A percentile compares a stretch with the other conserved stretches of the same genome.
phyloP scores from a whole-genome alignment of 1,140 invertebrate species.

The Eueides isabella region DNA sequence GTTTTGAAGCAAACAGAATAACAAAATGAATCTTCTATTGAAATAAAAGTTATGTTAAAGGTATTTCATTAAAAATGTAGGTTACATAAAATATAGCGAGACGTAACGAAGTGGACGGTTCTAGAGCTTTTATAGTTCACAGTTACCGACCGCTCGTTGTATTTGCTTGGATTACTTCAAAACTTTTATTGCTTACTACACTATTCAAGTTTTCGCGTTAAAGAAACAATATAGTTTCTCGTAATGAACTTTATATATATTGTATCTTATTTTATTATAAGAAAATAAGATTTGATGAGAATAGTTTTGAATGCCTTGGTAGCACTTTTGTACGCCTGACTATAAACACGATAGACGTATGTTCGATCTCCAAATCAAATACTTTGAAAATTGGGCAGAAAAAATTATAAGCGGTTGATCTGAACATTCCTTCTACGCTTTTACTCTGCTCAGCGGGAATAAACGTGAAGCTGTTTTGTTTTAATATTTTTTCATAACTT shows the following conservation, averaged over 20 bases:
- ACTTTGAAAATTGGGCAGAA: too few relatives aligned
- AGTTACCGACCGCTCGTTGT: background rate
- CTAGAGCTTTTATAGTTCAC: background rate
- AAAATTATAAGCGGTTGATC: too few relatives aligned
- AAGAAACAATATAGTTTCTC: background rate
- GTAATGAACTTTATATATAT: background rate
- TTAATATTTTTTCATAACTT: too few relatives aligned
- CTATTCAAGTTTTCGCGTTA: background rate
- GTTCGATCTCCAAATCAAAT: too few relatives aligned
- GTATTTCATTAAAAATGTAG: background rate
- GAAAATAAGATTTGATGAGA: too few relatives aligned
- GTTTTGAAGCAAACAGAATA: background rate
- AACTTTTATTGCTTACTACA: background rate
- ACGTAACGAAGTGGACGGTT: background rate
- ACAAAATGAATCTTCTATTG: background rate
- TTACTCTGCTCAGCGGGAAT: too few relatives aligned
- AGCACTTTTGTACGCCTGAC: too few relatives aligned
- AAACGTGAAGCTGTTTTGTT: too few relatives aligned
- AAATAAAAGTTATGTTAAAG: background rate
- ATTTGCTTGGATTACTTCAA: slow-evolving; percentile 4
- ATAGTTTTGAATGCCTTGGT: too few relatives aligned
- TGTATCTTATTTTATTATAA: background rate
- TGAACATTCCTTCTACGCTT: too few relatives aligned
- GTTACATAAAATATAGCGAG: background rate
- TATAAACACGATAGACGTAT: too few relatives aligned